Conservation (phyloP, 2,888 invertebrate species). For the Pegoplata infirma region DNA sequence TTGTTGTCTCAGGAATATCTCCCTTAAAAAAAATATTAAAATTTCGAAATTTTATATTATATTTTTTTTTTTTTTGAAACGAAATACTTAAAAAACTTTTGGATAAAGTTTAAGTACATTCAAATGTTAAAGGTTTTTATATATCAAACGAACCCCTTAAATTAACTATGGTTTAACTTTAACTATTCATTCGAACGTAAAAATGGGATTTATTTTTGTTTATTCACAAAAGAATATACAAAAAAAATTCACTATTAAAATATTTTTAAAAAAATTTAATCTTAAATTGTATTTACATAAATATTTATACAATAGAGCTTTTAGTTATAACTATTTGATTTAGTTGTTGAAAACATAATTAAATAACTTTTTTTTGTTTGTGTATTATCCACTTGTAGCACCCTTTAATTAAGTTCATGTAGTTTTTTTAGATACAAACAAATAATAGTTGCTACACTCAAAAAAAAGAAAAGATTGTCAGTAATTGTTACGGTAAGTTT, state of each 20-base stretch:
- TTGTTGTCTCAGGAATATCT: too few relatives aligned
- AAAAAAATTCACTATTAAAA: too few relatives aligned
- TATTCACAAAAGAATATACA: background rate
- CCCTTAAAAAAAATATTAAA: background rate
- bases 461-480: too few relatives aligned
- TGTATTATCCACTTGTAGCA: conserved; percentile 6
- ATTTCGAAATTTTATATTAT: background rate
- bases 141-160: background rate
- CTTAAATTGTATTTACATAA: background rate
- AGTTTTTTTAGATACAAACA: background rate
- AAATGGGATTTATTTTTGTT: background rate
- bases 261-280: background rate
- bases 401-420: background rate
- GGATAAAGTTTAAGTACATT: background rate
- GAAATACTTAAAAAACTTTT: too few relatives aligned
- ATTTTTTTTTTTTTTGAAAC: too few relatives aligned
- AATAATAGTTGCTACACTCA: too few relatives aligned
- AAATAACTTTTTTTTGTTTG: background rate
- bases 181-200: background rate
- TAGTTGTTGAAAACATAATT: background rate
- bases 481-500: too few relatives aligned
- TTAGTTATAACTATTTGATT: background rate
- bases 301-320: background rate
- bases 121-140: background rate
- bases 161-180: background rate